Evolutionary conservation across 2,797 vertebrate species (phyloP).

Genomic region (Linurgus olivaceus): DNA sequence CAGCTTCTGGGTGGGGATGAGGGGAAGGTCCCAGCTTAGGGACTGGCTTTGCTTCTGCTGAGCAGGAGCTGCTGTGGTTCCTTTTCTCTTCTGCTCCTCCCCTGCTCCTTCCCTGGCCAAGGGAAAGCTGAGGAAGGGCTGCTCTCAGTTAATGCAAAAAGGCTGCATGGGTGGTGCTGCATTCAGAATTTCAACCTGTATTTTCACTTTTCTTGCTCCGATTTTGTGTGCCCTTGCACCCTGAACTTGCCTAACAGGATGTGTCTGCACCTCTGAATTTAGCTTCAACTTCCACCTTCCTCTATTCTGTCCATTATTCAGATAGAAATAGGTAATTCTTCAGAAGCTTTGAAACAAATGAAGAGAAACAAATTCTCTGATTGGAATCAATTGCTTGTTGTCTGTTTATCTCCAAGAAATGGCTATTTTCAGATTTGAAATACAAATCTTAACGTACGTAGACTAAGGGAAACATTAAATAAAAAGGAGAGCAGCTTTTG

Average conservation of each 20-base stretch:
- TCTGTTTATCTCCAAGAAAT: neutral
- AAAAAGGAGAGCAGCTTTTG: neutral
- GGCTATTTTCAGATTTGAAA: neutral
- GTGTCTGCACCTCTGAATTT: neutral
- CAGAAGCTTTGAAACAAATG: neutral
- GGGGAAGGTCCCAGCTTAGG: neutral
- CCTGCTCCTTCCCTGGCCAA: neutral
- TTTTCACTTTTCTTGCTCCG: neutral
- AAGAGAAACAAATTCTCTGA: neutral
- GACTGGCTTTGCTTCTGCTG: accelerated
- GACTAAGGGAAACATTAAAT: neutral
- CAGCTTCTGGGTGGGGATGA: neutral
- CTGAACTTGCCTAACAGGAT: neutral
- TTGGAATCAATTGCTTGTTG: neutral
- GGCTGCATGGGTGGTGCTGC: neutral
- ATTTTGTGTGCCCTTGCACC: neutral
- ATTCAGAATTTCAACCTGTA: neutral
- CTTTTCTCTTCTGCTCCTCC: neutral
- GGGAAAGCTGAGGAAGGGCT: neutral
- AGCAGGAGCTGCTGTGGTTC: neutral
- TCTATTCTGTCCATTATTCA: neutral
- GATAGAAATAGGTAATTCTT: neutral
- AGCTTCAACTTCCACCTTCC: neutral
- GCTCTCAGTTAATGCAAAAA: neutral
- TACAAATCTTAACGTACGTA: neutral